Evolutionary conservation across 2,113 vertebrate genomes (phyloP).

Genomic region (Coryphaenoides rupestris): DNA sequence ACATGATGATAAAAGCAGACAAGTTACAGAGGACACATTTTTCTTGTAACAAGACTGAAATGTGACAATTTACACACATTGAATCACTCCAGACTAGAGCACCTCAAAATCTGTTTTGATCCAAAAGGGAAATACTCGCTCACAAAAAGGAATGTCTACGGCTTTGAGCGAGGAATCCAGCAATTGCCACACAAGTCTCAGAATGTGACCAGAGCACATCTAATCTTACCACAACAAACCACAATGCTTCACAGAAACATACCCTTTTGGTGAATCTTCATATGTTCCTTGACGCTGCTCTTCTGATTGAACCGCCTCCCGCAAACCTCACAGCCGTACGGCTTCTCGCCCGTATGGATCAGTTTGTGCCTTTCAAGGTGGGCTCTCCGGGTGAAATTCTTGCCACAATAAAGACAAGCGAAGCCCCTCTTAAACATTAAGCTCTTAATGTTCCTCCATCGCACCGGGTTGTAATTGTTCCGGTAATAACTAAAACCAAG

Average conservation of each 20-base stretch:
- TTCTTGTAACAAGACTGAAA: too few relatives aligned
- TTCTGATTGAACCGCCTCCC: constrained; percentile 65
- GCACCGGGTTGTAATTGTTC: constrained; percentile 11
- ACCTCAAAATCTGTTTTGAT: not conserved
- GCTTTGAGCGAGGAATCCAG: not conserved
- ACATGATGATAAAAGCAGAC: not conserved
- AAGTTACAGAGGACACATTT: too few relatives aligned
- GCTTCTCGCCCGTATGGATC: constrained; percentile 67
- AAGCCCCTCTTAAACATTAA: constrained; percentile 53
- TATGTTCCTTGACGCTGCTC: constrained; percentile 64
- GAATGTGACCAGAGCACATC: not conserved
- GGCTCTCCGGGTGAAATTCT: constrained; percentile 49
- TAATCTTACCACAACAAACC: too few relatives aligned
- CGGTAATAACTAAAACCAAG: constrained; percentile 32
- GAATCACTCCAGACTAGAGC: too few relatives aligned
- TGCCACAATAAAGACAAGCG: constrained; percentile 59
- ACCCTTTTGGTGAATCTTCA: constrained; percentile 61
- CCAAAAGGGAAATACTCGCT: not conserved
- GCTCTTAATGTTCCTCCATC: constrained; percentile 51
- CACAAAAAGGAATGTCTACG: not conserved
- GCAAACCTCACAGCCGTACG: constrained; percentile 58
- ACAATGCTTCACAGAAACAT: too few relatives aligned
- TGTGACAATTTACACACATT: too few relatives aligned
- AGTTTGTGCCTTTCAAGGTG: constrained; percentile 62
- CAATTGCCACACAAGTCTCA: not conserved